Evolutionary conservation across 2,113 vertebrate genomes (phyloP).

Genomic region (Bos taurus): ARS-UCD2.0 NC_037334.1:61109001-61109500

Average conservation of each 20-base stretch:
- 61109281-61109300: not conserved
- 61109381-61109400: not conserved
- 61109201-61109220: not conserved
- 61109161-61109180: not conserved
- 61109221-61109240: not conserved
- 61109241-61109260: not conserved
- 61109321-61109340: not conserved
- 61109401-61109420: not conserved
- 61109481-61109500: not conserved
- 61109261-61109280: not conserved
- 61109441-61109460: not conserved
- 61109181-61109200: not conserved
- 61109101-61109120: not conserved
- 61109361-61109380: not conserved
- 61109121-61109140: not conserved
- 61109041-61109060: not conserved
- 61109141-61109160: not conserved
- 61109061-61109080: slow-evolving; percentile 12
- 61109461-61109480: not conserved
- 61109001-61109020: slow-evolving; percentile 6
- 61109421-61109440: not conserved
- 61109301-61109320: not conserved
- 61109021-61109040: slow-evolving; percentile 32
- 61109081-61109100: not conserved
- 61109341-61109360: not conserved